phyloP scores from a whole-genome alignment of 2,888 invertebrate genomes.

The Dryadula phaetusa region DNA sequence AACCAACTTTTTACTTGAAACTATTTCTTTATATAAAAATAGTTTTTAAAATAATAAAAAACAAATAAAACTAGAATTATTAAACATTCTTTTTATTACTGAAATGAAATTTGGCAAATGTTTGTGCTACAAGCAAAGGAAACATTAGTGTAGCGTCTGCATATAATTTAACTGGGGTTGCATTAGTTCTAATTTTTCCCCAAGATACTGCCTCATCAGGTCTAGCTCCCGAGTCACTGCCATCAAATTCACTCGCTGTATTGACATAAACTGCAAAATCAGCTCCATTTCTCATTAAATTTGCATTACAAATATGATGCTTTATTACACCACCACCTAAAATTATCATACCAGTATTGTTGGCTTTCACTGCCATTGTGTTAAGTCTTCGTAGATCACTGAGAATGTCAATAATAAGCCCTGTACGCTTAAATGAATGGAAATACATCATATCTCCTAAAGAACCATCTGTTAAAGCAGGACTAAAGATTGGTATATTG shows the following conservation, averaged over 20 bases:
- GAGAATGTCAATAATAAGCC: slow-evolving; percentile 96
- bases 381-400: slow-evolving; percentile 96
- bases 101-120: slow-evolving; percentile 92
- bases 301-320: slow-evolving; percentile 99
- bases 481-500: slow-evolving; percentile 98
- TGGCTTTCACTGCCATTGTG: slow-evolving; percentile 96
- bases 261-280: slow-evolving; percentile 98
- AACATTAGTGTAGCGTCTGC: slow-evolving; percentile 97
- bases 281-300: slow-evolving; percentile 99
- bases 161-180: slow-evolving; percentile 96
- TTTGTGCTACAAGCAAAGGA: slow-evolving; percentile 97
- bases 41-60: neutral
- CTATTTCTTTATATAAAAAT: neutral
- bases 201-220: slow-evolving; percentile 99
- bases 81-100: slow-evolving; percentile 81
- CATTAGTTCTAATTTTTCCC: slow-evolving; percentile 97
- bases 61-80: slow-evolving; percentile 43
- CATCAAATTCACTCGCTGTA: slow-evolving; percentile 98
- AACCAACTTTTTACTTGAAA: too few relatives aligned
- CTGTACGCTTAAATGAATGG: slow-evolving; percentile 96
- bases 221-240: slow-evolving; percentile 98
- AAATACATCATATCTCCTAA: slow-evolving; percentile 99
- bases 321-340: slow-evolving; percentile 98
- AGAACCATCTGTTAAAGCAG: slow-evolving; percentile 98
- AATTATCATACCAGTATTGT: slow-evolving; percentile 98